phyloP scores from a whole-genome alignment of 2,797 vertebrate genomes.

The Alectoris magna region DNA sequence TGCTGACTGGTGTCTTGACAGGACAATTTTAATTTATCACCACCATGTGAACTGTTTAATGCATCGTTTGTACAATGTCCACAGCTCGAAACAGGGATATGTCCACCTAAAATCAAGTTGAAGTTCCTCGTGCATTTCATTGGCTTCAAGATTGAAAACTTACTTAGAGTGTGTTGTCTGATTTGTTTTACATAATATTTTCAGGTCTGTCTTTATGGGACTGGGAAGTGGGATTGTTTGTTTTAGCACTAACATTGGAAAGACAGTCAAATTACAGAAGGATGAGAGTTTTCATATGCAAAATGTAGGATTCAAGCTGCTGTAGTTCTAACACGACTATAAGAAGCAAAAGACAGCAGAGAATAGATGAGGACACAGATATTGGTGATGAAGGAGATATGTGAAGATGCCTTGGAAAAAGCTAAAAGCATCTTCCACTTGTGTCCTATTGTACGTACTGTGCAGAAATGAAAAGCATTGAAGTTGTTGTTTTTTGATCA shows the following conservation, averaged over 20 bases:
- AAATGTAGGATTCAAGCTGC: background rate
- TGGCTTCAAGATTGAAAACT: background rate
- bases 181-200: background rate
- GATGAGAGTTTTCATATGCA: background rate
- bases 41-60: background rate
- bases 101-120: background rate
- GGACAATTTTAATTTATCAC: background rate
- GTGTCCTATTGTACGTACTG: fast-evolving
- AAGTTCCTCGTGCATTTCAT: background rate
- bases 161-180: background rate
- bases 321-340: background rate
- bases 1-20: background rate
- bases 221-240: background rate
- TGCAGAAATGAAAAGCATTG: background rate
- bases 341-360: background rate
- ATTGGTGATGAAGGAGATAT: background rate
- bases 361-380: background rate
- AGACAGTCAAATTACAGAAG: background rate
- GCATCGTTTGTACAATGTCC: background rate
- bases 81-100: background rate
- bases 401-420: background rate
- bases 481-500: background rate
- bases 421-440: background rate
- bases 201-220: background rate
- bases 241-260: background rate